Evolutionary conservation across 2,797 vertebrate genomes (phyloP).

Genomic region (Clamator glandarius): DNA sequence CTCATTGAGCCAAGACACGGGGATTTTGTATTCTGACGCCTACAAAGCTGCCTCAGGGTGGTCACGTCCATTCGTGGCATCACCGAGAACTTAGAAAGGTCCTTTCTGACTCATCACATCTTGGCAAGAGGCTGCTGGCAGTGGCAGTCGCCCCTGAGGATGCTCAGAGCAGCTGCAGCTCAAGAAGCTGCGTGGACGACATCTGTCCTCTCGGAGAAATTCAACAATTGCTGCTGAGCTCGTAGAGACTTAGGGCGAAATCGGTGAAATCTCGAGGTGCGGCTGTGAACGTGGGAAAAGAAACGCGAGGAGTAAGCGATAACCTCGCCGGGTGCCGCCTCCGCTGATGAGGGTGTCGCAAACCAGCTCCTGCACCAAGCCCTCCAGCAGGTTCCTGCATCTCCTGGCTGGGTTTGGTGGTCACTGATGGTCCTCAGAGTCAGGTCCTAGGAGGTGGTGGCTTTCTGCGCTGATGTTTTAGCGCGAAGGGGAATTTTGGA

Average conservation of each 20-base stretch:
- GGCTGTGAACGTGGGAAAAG: background rate
- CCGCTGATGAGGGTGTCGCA: background rate
- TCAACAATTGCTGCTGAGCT: background rate
- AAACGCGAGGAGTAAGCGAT: background rate
- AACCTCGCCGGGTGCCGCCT: background rate
- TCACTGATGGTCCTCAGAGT: background rate
- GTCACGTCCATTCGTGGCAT: background rate
- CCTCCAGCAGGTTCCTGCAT: background rate
- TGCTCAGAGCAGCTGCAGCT: background rate
- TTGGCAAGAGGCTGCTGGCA: background rate
- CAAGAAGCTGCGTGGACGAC: background rate
- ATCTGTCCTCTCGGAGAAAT: background rate
- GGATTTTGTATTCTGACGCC: background rate
- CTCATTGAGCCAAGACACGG: background rate
- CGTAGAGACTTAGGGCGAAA: background rate
- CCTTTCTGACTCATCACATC: background rate
- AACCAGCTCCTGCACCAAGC: rapidly evolving
- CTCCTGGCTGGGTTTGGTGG: too few species aligned
- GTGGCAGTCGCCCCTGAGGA: background rate
- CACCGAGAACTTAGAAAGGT: background rate
- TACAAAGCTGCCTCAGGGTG: background rate
- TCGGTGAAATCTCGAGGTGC: background rate
- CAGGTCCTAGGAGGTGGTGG: background rate
- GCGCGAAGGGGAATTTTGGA: background rate
- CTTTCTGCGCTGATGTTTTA: background rate